These are phyloP conservation scores for Eretmochelys imbricata DNA, from an alignment of 2,113 vertebrate species.

Conservation along the genomic window DNA sequence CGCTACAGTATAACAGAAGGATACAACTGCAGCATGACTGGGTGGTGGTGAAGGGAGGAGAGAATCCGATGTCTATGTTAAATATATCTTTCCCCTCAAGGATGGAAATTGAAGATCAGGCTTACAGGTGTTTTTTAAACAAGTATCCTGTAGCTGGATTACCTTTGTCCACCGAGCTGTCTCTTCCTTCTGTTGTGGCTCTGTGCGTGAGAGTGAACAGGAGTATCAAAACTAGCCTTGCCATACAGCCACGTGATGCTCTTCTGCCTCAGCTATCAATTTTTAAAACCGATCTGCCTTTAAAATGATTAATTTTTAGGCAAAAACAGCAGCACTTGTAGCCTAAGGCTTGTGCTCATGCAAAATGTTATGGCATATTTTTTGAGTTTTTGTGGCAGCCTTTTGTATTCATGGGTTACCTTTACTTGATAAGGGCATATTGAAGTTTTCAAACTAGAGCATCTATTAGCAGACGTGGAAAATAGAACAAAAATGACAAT, in stretches of 20 bases:
- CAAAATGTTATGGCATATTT: background rate
- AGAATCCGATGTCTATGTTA: background rate
- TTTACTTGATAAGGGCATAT: background rate
- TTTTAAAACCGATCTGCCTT: constrained; percentile 20
- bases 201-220: rapidly evolving
- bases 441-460: background rate
- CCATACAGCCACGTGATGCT: rapidly evolving
- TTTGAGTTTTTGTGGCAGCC: background rate
- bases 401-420: background rate
- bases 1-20: background rate
- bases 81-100: background rate
- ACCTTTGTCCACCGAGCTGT: background rate
- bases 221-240: background rate
- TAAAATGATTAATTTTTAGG: constrained; percentile 7
- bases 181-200: background rate
- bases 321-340: background rate
- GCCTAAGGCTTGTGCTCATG: background rate
- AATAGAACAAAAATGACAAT: background rate
- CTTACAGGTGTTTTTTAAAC: background rate
- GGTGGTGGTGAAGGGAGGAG: background rate
- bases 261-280: background rate
- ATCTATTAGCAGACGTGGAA: background rate
- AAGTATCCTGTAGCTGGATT: background rate
- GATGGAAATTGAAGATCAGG: background rate
- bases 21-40: rapidly evolving